Base-by-base conservation (phyloP, 2,888 invertebrate genomes). In the Aspidapion aeneum region DNA sequence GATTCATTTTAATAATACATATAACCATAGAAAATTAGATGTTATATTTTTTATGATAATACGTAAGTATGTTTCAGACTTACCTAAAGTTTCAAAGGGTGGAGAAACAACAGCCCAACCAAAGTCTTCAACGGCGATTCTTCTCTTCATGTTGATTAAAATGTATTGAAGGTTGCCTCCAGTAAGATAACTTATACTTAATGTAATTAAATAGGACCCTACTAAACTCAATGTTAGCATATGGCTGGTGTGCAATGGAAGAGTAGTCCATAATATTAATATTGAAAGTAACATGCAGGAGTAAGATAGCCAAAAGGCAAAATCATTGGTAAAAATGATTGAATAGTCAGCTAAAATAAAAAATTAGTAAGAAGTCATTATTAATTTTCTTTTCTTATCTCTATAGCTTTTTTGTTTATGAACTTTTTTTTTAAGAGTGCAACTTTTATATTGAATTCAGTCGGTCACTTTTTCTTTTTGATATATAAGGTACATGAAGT, bases 101-200 rank as follows among this genome's bases (percentile, higher is more conserved):
- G 87, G 85, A 68, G 83, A 79, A 57, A 88, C 75, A 19, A 85
- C 78, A 19, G 87, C 89, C 18, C 77, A 74, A 57, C 83, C 81
- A 70, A 88, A 90, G n/a, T 82, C 78, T 0, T 80, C 73, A 9
- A 87, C 83, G 0, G 84, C 83, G 0, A 86, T 84, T 66, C 90
- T 83, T 66, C 90, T 80, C n/a, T 89, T 74, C 0, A 84, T 81
- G 72, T 90, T 90, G 18, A 90, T 80, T 1, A 90, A 70, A 48
- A 91, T 87, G 73, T 87, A 90, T 70, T 87, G 87, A 69, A 91
- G 77, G 77, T 85, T 86, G 22, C 87, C 84, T 20, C 87, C 87
- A 65, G 85, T 67, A 71, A 85, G 88, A 72, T 85, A 85, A 78
- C 90, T 90, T 12, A 90, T 74, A 50, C 88, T 82, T 54, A 87